Evolutionary conservation across 2,888 invertebrate species (phyloP), one percentile per base, ranked within the genome.

Genomic region (Spatulosminthurus flaviceps): DNA sequence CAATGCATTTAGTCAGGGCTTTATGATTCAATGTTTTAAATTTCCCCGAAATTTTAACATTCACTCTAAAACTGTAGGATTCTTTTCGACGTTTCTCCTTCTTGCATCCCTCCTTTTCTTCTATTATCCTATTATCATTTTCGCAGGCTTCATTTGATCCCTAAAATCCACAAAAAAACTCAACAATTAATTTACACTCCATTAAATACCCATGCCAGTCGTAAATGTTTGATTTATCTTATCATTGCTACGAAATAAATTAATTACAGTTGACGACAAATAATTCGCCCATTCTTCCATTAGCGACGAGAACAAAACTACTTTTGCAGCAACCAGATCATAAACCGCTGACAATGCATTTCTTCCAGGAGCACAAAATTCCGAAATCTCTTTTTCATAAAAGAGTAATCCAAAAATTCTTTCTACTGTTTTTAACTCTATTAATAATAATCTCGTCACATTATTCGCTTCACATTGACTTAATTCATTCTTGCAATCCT

Each of bases 1-100:
- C 74, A 28, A 74, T 34, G 22, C 74, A 29, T 61, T 29, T 61
- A 11, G 74, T 5, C 13, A 64, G n/a, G 2, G 43, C 19, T 11
- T 21, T 7, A 19, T 24, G 11, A n/a, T 34, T 61, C 19, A 74
- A 13, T 16, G 19, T 7, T 34, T 34, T 74, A n/a, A 21, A 74
- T n/a, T n/a, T 74, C 26, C 74, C 74, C 5, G 74, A 24, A 19
- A 61, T 29, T 34, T 61, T 74, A 16, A 28, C 74, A 61, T 74
- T 51, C 24, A 74, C 74, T 7, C 74, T 19, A 21, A 74, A 74
- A 24, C 74, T 74, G 19, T 64, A 1, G 13, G 74, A 22, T 34
- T 28, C 26, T 19, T 51, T 42, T 26, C n/a, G 51, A 42, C 51
- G 43, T 64, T 34, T 34, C n/a, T n/a, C n/a, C n/a, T n/a, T n/a